phyloP scores from a whole-genome alignment of 2,797 vertebrate species.

The Cuculus canorus region DNA sequence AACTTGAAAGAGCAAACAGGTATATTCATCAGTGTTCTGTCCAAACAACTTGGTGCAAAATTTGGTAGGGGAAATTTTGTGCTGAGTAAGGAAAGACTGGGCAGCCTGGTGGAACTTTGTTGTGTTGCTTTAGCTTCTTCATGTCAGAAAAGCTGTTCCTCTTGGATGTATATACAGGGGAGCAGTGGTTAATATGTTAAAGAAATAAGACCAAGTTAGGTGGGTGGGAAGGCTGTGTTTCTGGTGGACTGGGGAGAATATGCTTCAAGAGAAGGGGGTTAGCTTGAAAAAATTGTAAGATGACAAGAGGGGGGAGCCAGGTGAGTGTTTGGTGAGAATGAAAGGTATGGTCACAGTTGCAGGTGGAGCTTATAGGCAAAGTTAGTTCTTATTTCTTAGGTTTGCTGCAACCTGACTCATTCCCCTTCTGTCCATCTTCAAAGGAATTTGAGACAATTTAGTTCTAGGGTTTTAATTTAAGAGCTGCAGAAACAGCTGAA shows the following conservation, averaged over 20 bases:
- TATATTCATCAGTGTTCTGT: neutral
- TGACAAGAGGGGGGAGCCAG: neutral
- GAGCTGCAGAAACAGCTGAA: neutral
- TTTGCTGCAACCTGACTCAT: neutral
- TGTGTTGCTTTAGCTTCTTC: neutral
- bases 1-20: neutral
- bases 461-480: neutral
- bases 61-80: neutral
- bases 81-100: neutral
- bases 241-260: neutral
- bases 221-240: neutral
- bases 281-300: neutral
- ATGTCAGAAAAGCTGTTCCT: neutral
- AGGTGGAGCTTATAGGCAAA: neutral
- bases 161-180: neutral
- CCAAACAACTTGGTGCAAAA: neutral
- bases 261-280: neutral
- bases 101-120: rapidly evolving
- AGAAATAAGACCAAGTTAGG: neutral
- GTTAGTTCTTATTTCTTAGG: neutral
- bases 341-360: neutral
- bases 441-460: neutral
- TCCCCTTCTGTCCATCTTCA: neutral
- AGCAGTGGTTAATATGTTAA: neutral
- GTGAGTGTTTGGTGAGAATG: neutral